These are phyloP conservation scores for Antechinus stuartii DNA, from an alignment of 2,113 vertebrate genomes.

Conservation along the genomic window DNA sequence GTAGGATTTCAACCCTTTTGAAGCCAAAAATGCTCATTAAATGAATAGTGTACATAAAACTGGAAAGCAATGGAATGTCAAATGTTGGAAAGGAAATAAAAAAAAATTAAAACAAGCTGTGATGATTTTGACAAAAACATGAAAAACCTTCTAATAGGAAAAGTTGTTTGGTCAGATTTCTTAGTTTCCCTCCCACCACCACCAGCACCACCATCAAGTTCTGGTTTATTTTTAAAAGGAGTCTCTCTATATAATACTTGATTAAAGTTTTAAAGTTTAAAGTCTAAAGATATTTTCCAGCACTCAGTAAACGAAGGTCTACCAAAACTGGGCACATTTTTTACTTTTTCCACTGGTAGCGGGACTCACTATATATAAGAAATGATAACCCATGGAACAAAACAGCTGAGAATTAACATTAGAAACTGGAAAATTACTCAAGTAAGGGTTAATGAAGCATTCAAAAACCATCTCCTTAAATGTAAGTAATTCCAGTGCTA, in stretches of 20 bases:
- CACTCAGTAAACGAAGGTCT: conserved; percentile 52
- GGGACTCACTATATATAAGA: conserved; percentile 25
- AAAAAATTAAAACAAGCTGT: conserved; percentile 68
- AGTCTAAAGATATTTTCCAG: conserved; percentile 30
- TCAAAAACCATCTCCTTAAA: conserved; percentile 42
- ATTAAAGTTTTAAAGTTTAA: conserved; percentile 29
- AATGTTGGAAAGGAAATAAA: conserved; percentile 71
- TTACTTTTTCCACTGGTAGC: conserved; percentile 37
- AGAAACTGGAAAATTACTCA: conserved; percentile 30
- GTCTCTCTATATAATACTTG: conserved; percentile 52
- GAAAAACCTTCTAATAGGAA: conserved; percentile 63
- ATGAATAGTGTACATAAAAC: conserved; percentile 69
- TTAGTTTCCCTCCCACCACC: conserved; percentile 19
- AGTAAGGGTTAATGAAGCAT: conserved; percentile 23
- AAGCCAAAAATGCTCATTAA: conserved; percentile 69
- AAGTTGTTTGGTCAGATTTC: conserved; percentile 62
- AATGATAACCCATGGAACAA: conserved; percentile 34
- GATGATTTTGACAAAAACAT: conserved; percentile 69
- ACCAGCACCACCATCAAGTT: not conserved
- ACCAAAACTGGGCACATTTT: conserved; percentile 27
- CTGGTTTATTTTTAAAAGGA: conserved; percentile 70
- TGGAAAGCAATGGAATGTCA: conserved; percentile 58
- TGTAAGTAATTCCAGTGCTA: conserved; percentile 45
- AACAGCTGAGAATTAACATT: conserved; percentile 33
- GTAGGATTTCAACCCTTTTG: conserved; percentile 27